Evolutionary conservation across 2,888 invertebrate species (phyloP), one percentile per base, ranked within the genome.

Genomic region (Drosophila paranaensis): DNA sequence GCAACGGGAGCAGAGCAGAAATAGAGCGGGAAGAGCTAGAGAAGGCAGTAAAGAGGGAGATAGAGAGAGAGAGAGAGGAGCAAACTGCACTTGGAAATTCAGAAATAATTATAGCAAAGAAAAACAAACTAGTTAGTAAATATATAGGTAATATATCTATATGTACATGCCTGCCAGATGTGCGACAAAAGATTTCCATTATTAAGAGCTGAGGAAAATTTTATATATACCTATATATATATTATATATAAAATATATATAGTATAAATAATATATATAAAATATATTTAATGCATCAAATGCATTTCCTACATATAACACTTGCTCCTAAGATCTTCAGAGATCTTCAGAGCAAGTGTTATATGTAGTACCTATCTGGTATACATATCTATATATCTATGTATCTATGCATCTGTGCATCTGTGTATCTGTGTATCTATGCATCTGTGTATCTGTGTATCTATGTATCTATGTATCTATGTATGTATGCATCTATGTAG

Each of bases 1-100:
- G 62, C 70, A 78, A 55, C 65, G 74, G 48, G 66, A 78, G 57
- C 56, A 71, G 9, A 54, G 9, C 48, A 10, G 16, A 45, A 35
- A 60, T 20, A 48, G 39, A 53, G 25, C 16, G 14, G 39, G 43
- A 40, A 13, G 30, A 0, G 30, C 30, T 8, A 25, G 48, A 42
- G 20, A 20, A 30, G 43, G 45, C 16, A n/a, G 27, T 35, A 51
- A 11, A 27, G 11, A 55, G 16, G 10, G 40, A 16, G 42, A 1
- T 0, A 10, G 16, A 42, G 39, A 6, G 13, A 14, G 6, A 25
- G 8, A 33, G n/a, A 6, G 13, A 27, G 37, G 14, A 25, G 35
- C 33, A 13, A 6, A 43, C 40, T 51, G 46, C 4, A 30, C 14
- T 33, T 25, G 25, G 53, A 39, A 53, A 39, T 35, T 53, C 20